Conservation (phyloP, 2,888 invertebrate genomes). For the Hofmannophila pseudospretella region DNA sequence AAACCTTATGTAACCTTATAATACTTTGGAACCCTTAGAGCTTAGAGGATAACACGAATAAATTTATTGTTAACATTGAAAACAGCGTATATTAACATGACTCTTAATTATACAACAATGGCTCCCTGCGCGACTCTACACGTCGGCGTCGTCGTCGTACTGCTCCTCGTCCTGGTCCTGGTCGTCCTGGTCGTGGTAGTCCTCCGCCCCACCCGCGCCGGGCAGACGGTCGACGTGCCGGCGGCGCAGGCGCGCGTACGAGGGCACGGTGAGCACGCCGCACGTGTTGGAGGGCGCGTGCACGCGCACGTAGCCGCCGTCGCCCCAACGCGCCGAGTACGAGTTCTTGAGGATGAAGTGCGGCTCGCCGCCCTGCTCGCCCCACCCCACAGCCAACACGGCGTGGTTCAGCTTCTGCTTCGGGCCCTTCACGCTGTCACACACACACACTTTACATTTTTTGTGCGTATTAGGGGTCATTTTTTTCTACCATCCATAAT, state of each 20-base stretch:
- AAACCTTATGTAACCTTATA: too few relatives aligned
- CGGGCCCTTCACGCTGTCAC: constrained; percentile 33
- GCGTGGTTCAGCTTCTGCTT: constrained; percentile 42
- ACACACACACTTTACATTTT: too few relatives aligned
- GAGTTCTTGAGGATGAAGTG: constrained; percentile 63
- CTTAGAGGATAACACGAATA: too few relatives aligned
- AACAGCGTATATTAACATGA: too few relatives aligned
- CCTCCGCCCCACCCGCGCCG: constrained; percentile 9
- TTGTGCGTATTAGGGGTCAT: too few relatives aligned
- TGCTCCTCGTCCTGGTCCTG: neutral
- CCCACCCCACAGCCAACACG: constrained; percentile 62
- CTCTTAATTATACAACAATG: too few relatives aligned
- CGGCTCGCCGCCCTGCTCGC: constrained; percentile 35
- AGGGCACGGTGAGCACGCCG: constrained; percentile 49
- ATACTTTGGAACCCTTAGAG: too few relatives aligned
- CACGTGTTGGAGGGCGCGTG: constrained; percentile 53
- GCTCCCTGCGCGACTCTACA: neutral
- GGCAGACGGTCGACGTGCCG: constrained; percentile 32
- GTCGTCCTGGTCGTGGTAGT: constrained; percentile 1
- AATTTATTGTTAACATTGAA: too few relatives aligned
- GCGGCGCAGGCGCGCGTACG: constrained; percentile 43
- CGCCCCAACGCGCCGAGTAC: constrained; percentile 52
- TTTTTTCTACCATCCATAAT: too few relatives aligned
- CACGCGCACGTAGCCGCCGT: constrained; percentile 48
- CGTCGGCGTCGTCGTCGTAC: neutral